phyloP scores from a whole-genome alignment of 2,113 vertebrate species.

The Trachemys scripta region DNA sequence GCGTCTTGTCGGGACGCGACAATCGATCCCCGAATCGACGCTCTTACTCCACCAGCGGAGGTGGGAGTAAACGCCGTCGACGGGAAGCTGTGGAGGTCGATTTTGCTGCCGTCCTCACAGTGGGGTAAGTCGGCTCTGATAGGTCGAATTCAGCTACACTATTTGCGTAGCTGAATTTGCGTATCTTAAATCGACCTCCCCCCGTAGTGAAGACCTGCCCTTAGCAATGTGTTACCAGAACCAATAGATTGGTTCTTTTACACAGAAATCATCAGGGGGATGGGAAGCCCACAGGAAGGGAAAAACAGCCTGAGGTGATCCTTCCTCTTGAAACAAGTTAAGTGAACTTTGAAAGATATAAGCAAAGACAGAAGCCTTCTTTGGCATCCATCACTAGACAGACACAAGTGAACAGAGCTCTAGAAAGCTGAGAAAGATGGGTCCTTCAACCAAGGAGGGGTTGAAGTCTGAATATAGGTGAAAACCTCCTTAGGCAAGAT shows the following conservation, averaged over 20 bases:
- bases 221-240: background rate
- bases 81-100: too few relatives aligned
- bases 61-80: too few relatives aligned
- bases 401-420: background rate
- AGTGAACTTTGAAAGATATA: background rate
- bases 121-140: too few relatives aligned
- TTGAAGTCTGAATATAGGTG: background rate
- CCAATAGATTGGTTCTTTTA: background rate
- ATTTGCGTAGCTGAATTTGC: too few relatives aligned
- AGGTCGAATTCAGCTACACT: too few relatives aligned
- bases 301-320: background rate
- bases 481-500: background rate
- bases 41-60: too few relatives aligned
- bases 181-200: too few relatives aligned
- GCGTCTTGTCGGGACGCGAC: too few relatives aligned
- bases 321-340: background rate
- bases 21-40: too few relatives aligned
- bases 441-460: background rate
- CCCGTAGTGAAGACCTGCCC: too few relatives aligned
- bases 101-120: too few relatives aligned
- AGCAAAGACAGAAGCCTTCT: background rate
- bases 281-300: background rate
- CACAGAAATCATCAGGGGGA: background rate
- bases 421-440: background rate
- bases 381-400: background rate